These are phyloP conservation scores for Parnassius orleans DNA, from an alignment of 2,888 invertebrate species.

Conservation along the genomic window DNA sequence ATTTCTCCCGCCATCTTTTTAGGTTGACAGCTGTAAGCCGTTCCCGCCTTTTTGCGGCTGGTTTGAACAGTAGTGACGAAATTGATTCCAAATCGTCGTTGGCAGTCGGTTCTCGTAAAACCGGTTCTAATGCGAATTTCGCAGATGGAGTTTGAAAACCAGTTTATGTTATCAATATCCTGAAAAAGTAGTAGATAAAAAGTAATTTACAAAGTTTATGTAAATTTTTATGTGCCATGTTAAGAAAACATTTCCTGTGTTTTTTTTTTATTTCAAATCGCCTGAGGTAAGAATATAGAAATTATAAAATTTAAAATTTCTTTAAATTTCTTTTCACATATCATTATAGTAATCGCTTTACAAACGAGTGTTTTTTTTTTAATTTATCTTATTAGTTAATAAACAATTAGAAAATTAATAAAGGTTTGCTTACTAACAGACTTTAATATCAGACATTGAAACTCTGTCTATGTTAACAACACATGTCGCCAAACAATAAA, in stretches of 20 bases:
- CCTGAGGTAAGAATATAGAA: too few relatives aligned
- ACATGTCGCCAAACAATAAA: conserved; percentile 18
- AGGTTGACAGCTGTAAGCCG: conserved; percentile 29
- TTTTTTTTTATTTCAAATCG: too few relatives aligned
- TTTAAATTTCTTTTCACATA: too few relatives aligned
- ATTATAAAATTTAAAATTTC: too few relatives aligned
- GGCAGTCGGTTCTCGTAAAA: conserved; percentile 8
- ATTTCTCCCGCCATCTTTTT: conserved; percentile 24
- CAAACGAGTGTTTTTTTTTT: too few relatives aligned
- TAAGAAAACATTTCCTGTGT: too few relatives aligned
- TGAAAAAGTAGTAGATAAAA: neutral
- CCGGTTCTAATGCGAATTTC: conserved; percentile 14
- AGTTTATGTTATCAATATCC: conserved; percentile 9
- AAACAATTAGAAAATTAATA: too few relatives aligned
- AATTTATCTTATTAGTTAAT: too few relatives aligned
- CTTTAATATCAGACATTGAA: conserved; percentile 1
- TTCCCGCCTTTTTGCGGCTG: conserved; percentile 29
- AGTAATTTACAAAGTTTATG: conserved; percentile 1
- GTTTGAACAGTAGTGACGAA: conserved; percentile 13
- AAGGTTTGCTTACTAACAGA: neutral
- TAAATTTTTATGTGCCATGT: neutral
- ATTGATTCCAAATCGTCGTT: conserved; percentile 15
- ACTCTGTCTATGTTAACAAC: conserved; percentile 13
- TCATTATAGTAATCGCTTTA: too few relatives aligned
- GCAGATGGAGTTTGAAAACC: conserved; percentile 10